A percentile compares a stretch with the other conserved stretches of the same genome.
These are phyloP conservation scores for Clinocottus analis DNA, from an alignment of 2,113 vertebrate species.

Conservation along the genomic window DNA sequence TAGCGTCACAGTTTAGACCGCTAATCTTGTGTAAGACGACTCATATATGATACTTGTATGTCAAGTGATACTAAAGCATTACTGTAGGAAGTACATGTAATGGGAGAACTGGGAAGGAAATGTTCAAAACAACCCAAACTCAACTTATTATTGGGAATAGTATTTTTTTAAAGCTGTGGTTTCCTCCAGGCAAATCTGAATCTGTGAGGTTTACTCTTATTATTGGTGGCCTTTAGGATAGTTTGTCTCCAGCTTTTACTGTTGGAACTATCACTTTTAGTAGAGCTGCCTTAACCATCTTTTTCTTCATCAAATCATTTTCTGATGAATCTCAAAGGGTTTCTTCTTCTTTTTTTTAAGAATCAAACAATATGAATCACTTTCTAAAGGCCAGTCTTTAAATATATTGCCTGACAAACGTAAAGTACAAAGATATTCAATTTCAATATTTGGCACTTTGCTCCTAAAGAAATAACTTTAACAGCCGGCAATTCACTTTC, in stretches of 20 bases:
- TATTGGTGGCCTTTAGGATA: neutral
- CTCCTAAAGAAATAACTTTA: neutral
- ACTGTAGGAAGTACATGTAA: neutral
- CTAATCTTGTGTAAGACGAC: slow-evolving; percentile 1
- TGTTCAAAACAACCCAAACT: neutral
- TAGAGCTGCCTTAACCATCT: too few relatives aligned
- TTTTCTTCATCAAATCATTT: neutral
- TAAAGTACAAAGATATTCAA: neutral
- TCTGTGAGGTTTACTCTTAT: neutral
- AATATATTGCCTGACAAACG: neutral
- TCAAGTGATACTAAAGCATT: neutral
- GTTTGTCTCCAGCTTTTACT: neutral
- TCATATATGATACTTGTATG: neutral
- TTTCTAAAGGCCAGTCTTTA: neutral
- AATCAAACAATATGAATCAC: neutral
- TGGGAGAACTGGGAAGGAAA: neutral
- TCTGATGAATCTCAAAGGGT: neutral
- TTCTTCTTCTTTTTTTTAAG: neutral
- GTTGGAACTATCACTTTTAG: neutral
- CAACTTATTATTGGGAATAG: neutral
- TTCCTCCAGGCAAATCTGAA: neutral
- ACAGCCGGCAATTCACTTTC: neutral
- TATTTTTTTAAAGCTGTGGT: neutral
- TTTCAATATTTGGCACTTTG: neutral
- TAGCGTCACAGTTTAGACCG: neutral